Evolutionary conservation across 2,113 vertebrate genomes (phyloP), one percentile per base, ranked within the genome.

Genomic region (Benitochromis conjunctus): DNA sequence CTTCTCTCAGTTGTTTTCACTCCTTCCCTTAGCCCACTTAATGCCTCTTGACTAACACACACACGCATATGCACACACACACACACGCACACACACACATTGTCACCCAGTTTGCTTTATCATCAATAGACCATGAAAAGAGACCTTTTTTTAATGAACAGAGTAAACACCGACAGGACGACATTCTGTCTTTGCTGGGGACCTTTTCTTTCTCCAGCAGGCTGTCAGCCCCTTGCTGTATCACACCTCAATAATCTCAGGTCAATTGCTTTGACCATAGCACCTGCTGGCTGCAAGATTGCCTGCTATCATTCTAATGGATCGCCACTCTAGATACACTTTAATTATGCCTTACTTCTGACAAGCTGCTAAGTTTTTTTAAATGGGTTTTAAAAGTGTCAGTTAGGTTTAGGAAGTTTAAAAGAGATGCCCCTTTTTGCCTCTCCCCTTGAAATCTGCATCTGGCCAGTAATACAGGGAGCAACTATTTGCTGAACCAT

Each of bases 231-330:
- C 43, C 62, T 83, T 21, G 84, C 85, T 87, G 82, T 62, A 88
- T 93, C 91, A 86, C 88, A 91, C 94, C 90, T 92, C 93, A 90
- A 92, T 94, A 91, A 93, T 92, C 81, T 88, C 60, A 76, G 92
- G 91, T 92, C 93, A 95, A 91, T 94, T 95, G 93, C 90, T 95
- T 94, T 94, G 92, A 94, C 92, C 91, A 88, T 26, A 48, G 80
- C 93, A 91, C 88, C 94, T 91, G 91, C 82, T 80, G 64, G 82
- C 87, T 77, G 76, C 54, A 18, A 84, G 85, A 90, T 90, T 93
- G 89, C 62, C 89, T 56, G 77, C 88, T 90, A 91, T 92, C 90
- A 58, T 90, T 91, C 89, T 86, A 92, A 92, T 91, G 91, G 89
- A 93, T 95, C 86, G 26, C 82, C 85, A 43, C 85, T 81, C 80